Evolutionary conservation across 2,888 invertebrate genomes (phyloP).

Genomic region (Sesia bembeciformis): DNA sequence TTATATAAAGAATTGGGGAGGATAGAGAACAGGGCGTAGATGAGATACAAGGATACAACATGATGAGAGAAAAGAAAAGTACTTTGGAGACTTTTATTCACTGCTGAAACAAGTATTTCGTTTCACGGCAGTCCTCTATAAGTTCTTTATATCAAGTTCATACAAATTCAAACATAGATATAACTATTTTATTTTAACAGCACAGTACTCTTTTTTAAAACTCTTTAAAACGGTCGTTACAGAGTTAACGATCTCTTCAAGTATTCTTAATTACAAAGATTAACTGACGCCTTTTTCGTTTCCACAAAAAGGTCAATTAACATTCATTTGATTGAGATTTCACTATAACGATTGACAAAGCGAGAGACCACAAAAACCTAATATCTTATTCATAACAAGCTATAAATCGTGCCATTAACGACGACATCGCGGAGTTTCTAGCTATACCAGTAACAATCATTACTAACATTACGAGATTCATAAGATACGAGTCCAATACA

Average conservation of each 20-base stretch:
- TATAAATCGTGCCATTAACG: conserved; percentile 49
- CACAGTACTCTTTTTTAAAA: too few relatives aligned
- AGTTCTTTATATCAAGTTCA: too few relatives aligned
- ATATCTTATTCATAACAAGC: conserved; percentile 23
- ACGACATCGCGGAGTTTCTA: conserved; percentile 23
- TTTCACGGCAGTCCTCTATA: too few relatives aligned
- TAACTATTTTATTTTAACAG: too few relatives aligned
- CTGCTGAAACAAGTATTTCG: too few relatives aligned
- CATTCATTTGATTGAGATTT: conserved; percentile 28
- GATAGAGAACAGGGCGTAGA: too few relatives aligned
- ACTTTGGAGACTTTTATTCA: too few relatives aligned
- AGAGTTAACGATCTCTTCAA: not conserved
- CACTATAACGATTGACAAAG: conserved; percentile 17
- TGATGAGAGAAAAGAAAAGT: too few relatives aligned
- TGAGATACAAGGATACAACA: too few relatives aligned
- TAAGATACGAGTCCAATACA: conserved; percentile 22
- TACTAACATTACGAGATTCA: conserved; percentile 28
- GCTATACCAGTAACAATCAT: conserved; percentile 17
- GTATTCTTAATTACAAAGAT: not conserved
- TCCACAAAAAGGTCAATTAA: conserved; percentile 4
- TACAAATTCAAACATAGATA: too few relatives aligned
- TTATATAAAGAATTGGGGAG: too few relatives aligned
- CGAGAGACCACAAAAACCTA: conserved; percentile 24
- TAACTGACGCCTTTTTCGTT: not conserved
- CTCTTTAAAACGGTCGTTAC: too few relatives aligned